Percentiles rank a stretch among this genome's conserved stretches.
These are phyloP conservation scores for Tetragonula clypearis DNA, from an alignment of 1,140 invertebrate species.

Conservation along the genomic window DNA sequence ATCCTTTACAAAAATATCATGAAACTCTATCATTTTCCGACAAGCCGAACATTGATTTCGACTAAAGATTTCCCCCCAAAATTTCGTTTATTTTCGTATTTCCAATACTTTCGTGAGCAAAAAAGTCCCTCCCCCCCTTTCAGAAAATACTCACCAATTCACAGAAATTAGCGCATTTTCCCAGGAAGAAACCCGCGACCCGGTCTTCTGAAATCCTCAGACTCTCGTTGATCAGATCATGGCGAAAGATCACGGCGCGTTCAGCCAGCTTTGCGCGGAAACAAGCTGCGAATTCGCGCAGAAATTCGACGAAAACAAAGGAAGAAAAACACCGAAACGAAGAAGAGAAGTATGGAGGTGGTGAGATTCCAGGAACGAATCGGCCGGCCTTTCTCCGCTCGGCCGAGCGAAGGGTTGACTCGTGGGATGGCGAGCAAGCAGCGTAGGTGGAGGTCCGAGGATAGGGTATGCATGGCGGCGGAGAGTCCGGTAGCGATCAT, in stretches of 20 bases:
- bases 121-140: too few species aligned
- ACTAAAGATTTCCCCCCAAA: too few species aligned
- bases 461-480: slow-evolving; percentile 76
- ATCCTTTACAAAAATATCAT: too few species aligned
- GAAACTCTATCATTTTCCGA: too few species aligned
- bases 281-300: slow-evolving; percentile 17
- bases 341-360: slow-evolving; percentile 54
- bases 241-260: not conserved
- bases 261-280: not conserved
- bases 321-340: not conserved
- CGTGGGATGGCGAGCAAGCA: slow-evolving; percentile 37
- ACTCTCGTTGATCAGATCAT: not conserved
- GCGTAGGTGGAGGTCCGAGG: slow-evolving; percentile 67
- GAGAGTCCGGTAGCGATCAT: slow-evolving; percentile 80
- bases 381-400: slow-evolving; percentile 40
- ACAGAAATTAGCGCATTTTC: not conserved
- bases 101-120: not conserved
- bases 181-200: not conserved
- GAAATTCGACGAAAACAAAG: slow-evolving; percentile 31
- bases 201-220: not conserved
- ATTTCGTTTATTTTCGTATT: not conserved
- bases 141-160: not conserved
- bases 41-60: too few species aligned
- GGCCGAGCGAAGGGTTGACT: slow-evolving; percentile 49
- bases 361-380: slow-evolving; percentile 66